Evolutionary conservation across 2,113 vertebrate genomes (phyloP).

Genomic region (Recurvirostra avosetta): DNA sequence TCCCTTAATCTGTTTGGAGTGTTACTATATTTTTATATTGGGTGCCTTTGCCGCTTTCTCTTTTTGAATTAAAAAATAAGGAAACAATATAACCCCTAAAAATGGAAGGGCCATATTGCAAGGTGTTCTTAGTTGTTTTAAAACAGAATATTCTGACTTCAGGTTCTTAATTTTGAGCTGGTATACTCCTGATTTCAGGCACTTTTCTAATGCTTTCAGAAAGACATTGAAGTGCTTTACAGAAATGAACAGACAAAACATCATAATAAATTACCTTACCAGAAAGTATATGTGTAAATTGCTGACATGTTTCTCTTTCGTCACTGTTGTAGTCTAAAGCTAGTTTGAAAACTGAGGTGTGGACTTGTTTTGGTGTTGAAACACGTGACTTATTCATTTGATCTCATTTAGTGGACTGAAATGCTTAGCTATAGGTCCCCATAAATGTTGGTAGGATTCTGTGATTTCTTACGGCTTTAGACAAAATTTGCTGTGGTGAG

Average conservation of each 20-base stretch:
- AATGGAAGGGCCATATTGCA: not conserved
- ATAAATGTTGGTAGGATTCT: accelerated
- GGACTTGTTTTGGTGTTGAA: not conserved
- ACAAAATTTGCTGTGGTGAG: not conserved
- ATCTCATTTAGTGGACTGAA: not conserved
- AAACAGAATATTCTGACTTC: not conserved
- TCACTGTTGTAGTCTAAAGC: not conserved
- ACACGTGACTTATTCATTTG: not conserved
- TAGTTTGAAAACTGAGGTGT: not conserved
- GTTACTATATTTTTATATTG: not conserved
- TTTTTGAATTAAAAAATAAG: not conserved
- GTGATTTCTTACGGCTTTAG: not conserved
- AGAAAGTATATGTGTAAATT: not conserved
- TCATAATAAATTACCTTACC: not conserved
- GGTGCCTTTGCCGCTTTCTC: not conserved
- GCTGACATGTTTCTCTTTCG: not conserved
- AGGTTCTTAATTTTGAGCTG: not conserved
- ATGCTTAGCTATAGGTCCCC: not conserved
- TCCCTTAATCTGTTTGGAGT: not conserved
- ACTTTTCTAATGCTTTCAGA: not conserved
- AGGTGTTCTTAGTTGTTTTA: not conserved
- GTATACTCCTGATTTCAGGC: not conserved
- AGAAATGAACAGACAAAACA: not conserved
- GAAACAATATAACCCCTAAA: not conserved
- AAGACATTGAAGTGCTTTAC: not conserved